phyloP scores from a whole-genome alignment of 2,888 invertebrate genomes.

The Steromphala cineraria region DNA sequence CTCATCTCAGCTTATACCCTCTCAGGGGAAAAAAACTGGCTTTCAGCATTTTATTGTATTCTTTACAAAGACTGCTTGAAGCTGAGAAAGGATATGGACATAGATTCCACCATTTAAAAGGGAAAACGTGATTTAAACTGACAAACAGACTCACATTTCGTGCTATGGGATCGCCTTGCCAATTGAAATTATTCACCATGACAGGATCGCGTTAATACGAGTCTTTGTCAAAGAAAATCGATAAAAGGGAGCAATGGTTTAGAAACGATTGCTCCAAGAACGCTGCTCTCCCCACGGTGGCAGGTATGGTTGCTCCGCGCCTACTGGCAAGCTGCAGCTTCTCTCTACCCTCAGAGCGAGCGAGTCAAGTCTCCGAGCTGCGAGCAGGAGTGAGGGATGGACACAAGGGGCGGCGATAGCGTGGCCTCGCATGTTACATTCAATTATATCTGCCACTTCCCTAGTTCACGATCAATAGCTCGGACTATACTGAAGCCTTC shows the following conservation, averaged over 20 bases:
- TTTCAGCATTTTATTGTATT: too few relatives aligned
- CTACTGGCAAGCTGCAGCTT: too few relatives aligned
- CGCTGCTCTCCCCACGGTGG: too few relatives aligned
- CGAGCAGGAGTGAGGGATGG: background rate
- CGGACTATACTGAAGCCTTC: background rate
- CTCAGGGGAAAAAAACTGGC: too few relatives aligned
- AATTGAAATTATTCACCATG: constrained; percentile 20
- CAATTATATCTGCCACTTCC: constrained; percentile 6
- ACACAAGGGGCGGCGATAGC: background rate
- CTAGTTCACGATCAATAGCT: background rate
- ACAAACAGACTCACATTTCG: constrained; percentile 15
- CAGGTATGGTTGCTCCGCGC: too few relatives aligned
- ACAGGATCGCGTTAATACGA: constrained; percentile 9
- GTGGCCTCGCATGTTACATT: background rate
- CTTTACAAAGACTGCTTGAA: too few relatives aligned
- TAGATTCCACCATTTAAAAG: background rate
- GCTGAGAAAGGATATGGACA: too few relatives aligned
- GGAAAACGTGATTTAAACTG: constrained; percentile 16
- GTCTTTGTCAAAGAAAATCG: constrained; percentile 17
- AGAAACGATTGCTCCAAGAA: background rate
- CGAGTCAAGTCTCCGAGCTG: background rate
- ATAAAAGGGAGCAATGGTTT: background rate
- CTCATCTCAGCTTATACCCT: too few relatives aligned
- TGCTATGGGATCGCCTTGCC: constrained; percentile 17
- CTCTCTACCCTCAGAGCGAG: too few relatives aligned